phyloP scores from a whole-genome alignment of 1,140 invertebrate genomes.

The Micrasema minimum region DNA sequence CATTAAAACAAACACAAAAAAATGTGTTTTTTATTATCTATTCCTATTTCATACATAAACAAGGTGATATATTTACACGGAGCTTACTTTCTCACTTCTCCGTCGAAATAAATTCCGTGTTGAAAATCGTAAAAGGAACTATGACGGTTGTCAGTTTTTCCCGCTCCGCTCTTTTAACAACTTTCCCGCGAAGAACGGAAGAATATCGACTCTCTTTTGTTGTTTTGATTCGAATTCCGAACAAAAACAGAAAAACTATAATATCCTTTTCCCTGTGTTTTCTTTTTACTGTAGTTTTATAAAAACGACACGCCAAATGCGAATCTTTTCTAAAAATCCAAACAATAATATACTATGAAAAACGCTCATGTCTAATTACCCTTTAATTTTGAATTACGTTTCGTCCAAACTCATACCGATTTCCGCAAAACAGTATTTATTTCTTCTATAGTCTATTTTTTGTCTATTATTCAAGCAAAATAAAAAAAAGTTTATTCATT shows the following conservation, averaged over 20 bases:
- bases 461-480: too few species aligned
- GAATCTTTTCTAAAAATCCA: too few species aligned
- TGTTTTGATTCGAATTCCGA: not conserved
- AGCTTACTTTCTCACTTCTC: constrained; percentile 20
- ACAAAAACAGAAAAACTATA: not conserved
- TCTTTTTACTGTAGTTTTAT: not conserved
- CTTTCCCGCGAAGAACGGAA: constrained; percentile 6
- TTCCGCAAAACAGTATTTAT: too few species aligned
- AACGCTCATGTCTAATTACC: too few species aligned
- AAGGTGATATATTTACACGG: constrained; percentile 20
- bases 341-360: too few species aligned
- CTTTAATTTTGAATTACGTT: too few species aligned
- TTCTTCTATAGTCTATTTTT: too few species aligned
- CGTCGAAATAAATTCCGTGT: constrained; percentile 17
- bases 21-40: constrained; percentile 2
- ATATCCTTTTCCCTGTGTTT: not conserved
- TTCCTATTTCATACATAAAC: not conserved
- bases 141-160: constrained; percentile 18
- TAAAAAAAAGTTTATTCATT: too few species aligned
- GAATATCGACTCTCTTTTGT: constrained; percentile 16
- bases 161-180: not conserved
- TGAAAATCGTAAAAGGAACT: constrained; percentile 20
- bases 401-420: too few species aligned
- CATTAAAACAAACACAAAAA: constrained; percentile 21
- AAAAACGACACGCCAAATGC: constrained; percentile 13